Percentiles rank a stretch among this genome's conserved stretches.
Conservation (phyloP, 2,888 invertebrate genomes). For the Myopa tessellatipennis region DNA sequence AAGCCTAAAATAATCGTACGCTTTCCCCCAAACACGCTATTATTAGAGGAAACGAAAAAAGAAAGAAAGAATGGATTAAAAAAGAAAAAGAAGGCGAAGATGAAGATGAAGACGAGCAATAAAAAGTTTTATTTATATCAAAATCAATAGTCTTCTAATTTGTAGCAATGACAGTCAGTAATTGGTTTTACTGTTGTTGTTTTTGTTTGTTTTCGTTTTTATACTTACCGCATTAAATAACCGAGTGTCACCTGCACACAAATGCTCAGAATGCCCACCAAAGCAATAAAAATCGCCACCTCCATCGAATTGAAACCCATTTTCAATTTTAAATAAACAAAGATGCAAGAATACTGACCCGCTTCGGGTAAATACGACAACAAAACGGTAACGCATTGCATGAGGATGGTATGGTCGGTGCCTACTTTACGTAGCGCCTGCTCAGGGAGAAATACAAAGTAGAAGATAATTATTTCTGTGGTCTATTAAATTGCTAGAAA, state of each 20-base stretch:
- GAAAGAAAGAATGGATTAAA: neutral
- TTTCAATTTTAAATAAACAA: conserved; percentile 96
- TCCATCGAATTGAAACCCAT: conserved; percentile 96
- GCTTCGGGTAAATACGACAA: conserved; percentile 98
- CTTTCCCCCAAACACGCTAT: conserved; percentile 82
- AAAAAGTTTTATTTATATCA: neutral
- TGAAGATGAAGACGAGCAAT: neutral
- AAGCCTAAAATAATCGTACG: conserved; percentile 98
- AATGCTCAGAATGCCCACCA: conserved; percentile 95
- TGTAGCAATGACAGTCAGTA: too few relatives aligned
- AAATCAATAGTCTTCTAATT: neutral
- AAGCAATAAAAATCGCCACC: conserved; percentile 97
- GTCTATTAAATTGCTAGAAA: neutral
- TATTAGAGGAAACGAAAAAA: neutral
- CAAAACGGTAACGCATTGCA: conserved; percentile 97
- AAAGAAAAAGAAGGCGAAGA: neutral
- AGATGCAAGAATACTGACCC: conserved; percentile 99
- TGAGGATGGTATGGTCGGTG: conserved; percentile 93
- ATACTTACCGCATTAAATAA: conserved; percentile 76
- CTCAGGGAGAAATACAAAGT: too few relatives aligned
- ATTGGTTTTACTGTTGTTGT: too few relatives aligned
- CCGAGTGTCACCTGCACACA: conserved; percentile 92
- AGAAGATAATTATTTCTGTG: too few relatives aligned
- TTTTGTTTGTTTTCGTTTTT: neutral
- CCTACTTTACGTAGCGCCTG: conserved; percentile 89